Percentiles rank a stretch among this genome's conserved stretches.
These are phyloP conservation scores for Lycaena phlaeas DNA, from an alignment of 2,888 invertebrate genomes.

Conservation along the genomic window DNA sequence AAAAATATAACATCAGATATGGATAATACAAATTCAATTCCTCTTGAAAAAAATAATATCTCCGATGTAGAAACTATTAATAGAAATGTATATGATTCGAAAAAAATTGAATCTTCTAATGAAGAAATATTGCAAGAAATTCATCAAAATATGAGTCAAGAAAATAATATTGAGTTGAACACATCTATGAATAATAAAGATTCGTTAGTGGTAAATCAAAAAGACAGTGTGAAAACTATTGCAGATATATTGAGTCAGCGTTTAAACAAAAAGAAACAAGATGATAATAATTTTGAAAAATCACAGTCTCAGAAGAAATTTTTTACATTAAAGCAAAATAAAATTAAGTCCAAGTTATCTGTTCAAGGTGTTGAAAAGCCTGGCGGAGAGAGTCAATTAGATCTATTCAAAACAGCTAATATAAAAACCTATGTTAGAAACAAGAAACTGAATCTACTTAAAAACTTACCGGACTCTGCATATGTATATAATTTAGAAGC, in stretches of 20 bases:
- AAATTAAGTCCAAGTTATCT: slow-evolving; percentile 36
- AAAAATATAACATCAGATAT: too few species aligned
- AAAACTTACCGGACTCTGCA: neutral
- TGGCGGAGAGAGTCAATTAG: slow-evolving; percentile 30
- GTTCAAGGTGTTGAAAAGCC: slow-evolving; percentile 54
- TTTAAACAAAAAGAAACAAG: neutral
- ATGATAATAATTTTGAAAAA: neutral
- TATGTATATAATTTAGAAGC: neutral
- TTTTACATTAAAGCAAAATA: slow-evolving; percentile 11
- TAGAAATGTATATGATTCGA: too few species aligned
- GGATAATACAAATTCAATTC: too few species aligned
- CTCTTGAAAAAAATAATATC: neutral
- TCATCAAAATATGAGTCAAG: neutral
- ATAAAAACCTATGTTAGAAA: slow-evolving; percentile 35
- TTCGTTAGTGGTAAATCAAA: neutral
- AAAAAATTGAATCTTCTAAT: too few species aligned
- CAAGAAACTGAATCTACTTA: slow-evolving; percentile 16
- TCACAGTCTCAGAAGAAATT: neutral
- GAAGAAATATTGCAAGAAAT: too few species aligned
- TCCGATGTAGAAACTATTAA: neutral
- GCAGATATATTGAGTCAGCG: neutral
- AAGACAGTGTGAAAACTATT: neutral
- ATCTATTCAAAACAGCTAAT: slow-evolving; percentile 6
- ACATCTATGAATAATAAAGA: neutral
- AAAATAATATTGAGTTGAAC: neutral